Evolutionary conservation across 2,797 vertebrate species (phyloP).

Genomic region (Anas georgica): DNA sequence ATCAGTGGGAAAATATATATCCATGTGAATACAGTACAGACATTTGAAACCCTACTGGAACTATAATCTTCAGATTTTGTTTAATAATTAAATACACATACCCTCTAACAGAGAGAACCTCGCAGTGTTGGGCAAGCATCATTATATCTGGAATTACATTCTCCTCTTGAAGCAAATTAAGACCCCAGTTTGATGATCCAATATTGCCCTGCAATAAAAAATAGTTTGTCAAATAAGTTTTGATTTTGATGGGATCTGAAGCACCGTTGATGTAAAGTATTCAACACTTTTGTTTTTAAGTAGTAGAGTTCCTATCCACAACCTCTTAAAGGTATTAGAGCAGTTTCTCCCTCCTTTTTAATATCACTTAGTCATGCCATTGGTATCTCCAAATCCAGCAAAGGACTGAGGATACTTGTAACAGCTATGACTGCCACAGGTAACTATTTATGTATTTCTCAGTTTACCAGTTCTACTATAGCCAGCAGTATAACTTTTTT

Average conservation of each 20-base stretch:
- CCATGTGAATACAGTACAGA: not conserved
- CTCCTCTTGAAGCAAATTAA: constrained; percentile 97
- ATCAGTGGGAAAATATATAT: not conserved
- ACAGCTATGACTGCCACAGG: not conserved
- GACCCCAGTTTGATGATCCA: constrained; percentile 97
- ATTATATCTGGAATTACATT: constrained; percentile 96
- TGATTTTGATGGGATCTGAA: not conserved
- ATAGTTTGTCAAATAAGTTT: not conserved
- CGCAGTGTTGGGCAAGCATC: constrained; percentile 91
- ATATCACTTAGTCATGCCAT: not conserved
- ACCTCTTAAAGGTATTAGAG: not conserved
- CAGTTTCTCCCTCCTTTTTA: not conserved
- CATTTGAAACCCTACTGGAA: not conserved
- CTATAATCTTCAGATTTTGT: not conserved
- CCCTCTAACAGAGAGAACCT: constrained; percentile 96
- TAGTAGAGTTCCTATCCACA: not conserved
- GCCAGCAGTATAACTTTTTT: not conserved
- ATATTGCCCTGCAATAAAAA: constrained; percentile 89
- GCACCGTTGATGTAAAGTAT: not conserved
- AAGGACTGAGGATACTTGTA: rapidly evolving
- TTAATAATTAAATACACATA: constrained; percentile 71
- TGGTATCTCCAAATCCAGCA: not conserved
- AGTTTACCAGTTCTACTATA: not conserved
- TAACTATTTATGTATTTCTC: not conserved
- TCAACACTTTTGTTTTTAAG: not conserved